Percentiles rank a stretch among this genome's conserved stretches.
Evolutionary conservation across 2,888 invertebrate genomes (phyloP).

Genomic region (Meteorus colon): DNA sequence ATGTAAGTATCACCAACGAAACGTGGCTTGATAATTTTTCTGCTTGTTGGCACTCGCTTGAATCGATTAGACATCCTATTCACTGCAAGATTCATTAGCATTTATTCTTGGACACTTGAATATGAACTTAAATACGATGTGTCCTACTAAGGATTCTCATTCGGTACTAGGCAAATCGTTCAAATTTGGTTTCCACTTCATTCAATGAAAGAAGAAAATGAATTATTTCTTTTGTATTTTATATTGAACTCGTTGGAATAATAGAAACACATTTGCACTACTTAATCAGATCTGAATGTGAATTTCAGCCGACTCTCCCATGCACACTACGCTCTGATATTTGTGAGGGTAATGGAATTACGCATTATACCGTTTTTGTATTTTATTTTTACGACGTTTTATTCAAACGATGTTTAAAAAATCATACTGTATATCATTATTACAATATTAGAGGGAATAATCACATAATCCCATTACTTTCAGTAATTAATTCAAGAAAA

Average conservation of each 20-base stretch:
- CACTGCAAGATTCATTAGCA: neutral
- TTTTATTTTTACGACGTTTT: constrained; percentile 43
- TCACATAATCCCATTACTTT: constrained; percentile 60
- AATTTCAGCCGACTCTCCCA: no score
- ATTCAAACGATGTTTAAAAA: constrained; percentile 47
- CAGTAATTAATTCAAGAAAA: neutral
- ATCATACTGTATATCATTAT: neutral
- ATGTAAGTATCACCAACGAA: constrained; percentile 26
- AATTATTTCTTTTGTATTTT: no score
- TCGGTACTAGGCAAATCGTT: no score
- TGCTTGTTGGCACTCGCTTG: neutral
- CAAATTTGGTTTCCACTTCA: no score
- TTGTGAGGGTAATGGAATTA: constrained; percentile 60
- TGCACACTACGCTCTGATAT: neutral
- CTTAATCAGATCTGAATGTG: no score
- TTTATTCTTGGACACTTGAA: neutral
- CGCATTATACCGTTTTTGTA: constrained; percentile 51
- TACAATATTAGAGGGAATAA: constrained; percentile 29
- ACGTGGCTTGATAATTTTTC: constrained; percentile 25
- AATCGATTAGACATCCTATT: constrained; percentile 9
- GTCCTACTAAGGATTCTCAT: no score
- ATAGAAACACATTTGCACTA: no score
- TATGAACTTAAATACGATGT: no score
- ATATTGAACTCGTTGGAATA: no score
- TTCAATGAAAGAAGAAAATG: no score